Percentiles rank a stretch among this genome's conserved stretches.
These are phyloP conservation scores for Crossaster papposus DNA, from an alignment of 53 echinoderm and acorn worm genomes.

Conservation along the genomic window DNA sequence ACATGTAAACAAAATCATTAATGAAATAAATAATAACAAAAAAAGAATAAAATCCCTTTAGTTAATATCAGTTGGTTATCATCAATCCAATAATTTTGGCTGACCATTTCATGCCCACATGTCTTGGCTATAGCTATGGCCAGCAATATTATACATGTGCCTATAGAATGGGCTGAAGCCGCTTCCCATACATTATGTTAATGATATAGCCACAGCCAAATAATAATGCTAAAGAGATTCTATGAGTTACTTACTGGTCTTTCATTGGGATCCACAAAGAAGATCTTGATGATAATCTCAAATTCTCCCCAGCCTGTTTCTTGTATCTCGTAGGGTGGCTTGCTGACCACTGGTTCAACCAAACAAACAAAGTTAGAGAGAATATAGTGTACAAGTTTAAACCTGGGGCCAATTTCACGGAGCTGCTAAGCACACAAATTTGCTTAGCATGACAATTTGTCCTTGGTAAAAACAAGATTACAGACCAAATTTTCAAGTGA, in stretches of 20 bases:
- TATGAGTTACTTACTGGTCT: slow-evolving; percentile 83
- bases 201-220: neutral
- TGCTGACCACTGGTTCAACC: slow-evolving; percentile 78
- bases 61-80: neutral
- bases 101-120: neutral
- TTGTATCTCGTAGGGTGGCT: slow-evolving; percentile 96
- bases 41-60: too few species aligned
- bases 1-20: neutral
- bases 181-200: too few species aligned
- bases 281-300: slow-evolving; percentile 95
- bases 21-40: too few species aligned
- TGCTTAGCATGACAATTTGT: too few species aligned
- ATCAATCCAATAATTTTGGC: neutral
- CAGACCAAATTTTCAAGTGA: too few species aligned
- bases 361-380: neutral
- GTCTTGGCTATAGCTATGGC: too few species aligned
- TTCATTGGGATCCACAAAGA: slow-evolving; percentile 98
- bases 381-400: neutral
- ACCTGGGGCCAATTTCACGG: too few species aligned
- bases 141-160: too few species aligned
- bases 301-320: slow-evolving; percentile 99
- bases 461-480: too few species aligned
- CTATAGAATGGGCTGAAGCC: too few species aligned
- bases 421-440: too few species aligned
- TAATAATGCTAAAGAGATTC: neutral